These are phyloP conservation scores for Agrochola circellaris DNA, from an alignment of 2,888 invertebrate genomes.

Conservation along the genomic window DNA sequence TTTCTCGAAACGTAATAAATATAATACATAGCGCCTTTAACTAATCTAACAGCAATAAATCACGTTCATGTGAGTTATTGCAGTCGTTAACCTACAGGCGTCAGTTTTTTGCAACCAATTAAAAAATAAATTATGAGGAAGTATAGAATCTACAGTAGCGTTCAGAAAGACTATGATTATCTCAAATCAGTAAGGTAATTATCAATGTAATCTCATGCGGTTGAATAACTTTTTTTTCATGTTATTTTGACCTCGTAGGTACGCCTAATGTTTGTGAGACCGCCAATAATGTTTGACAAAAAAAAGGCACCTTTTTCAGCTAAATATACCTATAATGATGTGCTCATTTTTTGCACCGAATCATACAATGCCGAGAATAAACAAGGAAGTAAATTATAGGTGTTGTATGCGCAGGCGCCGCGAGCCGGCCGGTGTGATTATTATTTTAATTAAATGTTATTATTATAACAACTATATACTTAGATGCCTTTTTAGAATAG, in stretches of 20 bases:
- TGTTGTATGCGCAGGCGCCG: conserved; percentile 35
- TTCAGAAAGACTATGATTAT: conserved; percentile 8
- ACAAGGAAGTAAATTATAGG: conserved; percentile 27
- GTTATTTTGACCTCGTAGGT: neutral
- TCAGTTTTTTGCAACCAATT: neutral
- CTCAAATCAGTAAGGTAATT: neutral
- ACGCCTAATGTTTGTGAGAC: neutral
- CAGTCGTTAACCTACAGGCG: conserved; percentile 3
- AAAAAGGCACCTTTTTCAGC: neutral
- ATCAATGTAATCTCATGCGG: neutral
- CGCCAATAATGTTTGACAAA: conserved; percentile 18
- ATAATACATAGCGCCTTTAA: conserved; percentile 20
- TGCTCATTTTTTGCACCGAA: conserved; percentile 36
- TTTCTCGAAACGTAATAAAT: neutral
- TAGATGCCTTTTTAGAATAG: neutral
- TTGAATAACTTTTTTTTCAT: neutral
- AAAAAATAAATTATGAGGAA: neutral
- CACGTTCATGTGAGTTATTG: conserved; percentile 4
- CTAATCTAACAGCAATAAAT: conserved; percentile 29
- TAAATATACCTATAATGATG: conserved; percentile 6
- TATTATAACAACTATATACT: conserved; percentile 1
- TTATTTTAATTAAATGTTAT: conserved; percentile 24
- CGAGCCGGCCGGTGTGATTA: conserved; percentile 7
- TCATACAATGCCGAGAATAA: conserved; percentile 19
- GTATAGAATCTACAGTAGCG: neutral